phyloP scores from a whole-genome alignment of 2,888 invertebrate species.

The Antheraea yamamai region DNA sequence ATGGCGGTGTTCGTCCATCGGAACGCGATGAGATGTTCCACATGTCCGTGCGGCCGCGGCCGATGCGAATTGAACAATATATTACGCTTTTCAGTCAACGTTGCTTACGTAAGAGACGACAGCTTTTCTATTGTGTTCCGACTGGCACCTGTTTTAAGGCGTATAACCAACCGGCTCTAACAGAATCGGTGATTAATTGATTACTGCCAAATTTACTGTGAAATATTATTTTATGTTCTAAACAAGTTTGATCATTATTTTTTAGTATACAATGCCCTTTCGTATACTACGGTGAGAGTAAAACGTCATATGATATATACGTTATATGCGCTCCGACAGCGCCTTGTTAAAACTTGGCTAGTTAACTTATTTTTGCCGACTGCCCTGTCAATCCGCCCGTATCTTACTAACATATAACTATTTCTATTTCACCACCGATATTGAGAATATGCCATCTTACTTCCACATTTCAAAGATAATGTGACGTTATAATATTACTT shows the following conservation, averaged over 20 bases:
- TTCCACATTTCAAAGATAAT: too few species aligned
- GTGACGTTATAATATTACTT: too few species aligned
- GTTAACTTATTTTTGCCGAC: too few species aligned
- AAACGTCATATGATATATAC: too few species aligned
- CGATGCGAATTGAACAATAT: conserved; percentile 37
- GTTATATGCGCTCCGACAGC: too few species aligned
- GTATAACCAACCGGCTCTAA: conserved; percentile 43
- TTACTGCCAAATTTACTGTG: conserved; percentile 28
- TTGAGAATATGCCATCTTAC: too few species aligned
- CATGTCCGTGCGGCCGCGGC: conserved; percentile 47
- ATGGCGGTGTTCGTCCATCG: conserved; percentile 59
- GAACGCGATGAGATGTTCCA: conserved; percentile 67
- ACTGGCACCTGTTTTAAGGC: conserved; percentile 50
- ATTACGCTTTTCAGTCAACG: conserved; percentile 27
- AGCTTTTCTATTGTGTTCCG: conserved; percentile 43
- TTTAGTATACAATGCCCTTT: background rate
- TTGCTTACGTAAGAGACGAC: conserved; percentile 30
- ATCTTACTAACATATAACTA: too few species aligned
- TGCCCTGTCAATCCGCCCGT: too few species aligned
- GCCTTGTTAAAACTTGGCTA: too few species aligned
- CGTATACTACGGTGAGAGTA: background rate
- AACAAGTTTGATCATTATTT: background rate
- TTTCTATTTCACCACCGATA: too few species aligned
- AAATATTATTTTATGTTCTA: background rate
- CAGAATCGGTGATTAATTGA: conserved; percentile 45